Percentiles rank a stretch among this genome's conserved stretches.
These are phyloP conservation scores for Xestobium rufovillosum DNA, from an alignment of 2,888 invertebrate species.

Conservation along the genomic window DNA sequence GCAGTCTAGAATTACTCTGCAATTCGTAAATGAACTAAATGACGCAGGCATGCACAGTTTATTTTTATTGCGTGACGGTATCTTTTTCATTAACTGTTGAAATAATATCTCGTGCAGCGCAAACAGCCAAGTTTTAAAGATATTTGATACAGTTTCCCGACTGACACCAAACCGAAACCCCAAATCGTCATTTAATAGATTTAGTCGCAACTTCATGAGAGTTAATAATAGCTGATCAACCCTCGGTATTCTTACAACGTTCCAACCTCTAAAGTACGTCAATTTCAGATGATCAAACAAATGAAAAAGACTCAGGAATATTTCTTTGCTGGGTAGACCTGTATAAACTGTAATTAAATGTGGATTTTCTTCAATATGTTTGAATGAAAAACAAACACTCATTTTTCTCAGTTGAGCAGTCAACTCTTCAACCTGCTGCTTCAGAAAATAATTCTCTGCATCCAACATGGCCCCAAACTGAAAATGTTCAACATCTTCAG, in stretches of 20 bases:
- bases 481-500: no score
- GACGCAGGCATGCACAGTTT: slow-evolving; percentile 20
- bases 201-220: slow-evolving; percentile 22
- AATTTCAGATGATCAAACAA: slow-evolving; percentile 9
- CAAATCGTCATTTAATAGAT: slow-evolving; percentile 21
- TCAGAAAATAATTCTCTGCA: slow-evolving; percentile 4
- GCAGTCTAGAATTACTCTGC: slow-evolving; percentile 16
- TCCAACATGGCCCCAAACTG: background rate
- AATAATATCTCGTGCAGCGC: slow-evolving; percentile 22
- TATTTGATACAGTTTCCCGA: slow-evolving; percentile 17
- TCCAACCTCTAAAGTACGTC: slow-evolving; percentile 18
- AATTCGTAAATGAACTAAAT: slow-evolving; percentile 20
- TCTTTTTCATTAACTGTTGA: slow-evolving; percentile 21
- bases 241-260: slow-evolving; percentile 14
- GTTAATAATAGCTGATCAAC: slow-evolving; percentile 20
- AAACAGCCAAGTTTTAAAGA: slow-evolving; percentile 23
- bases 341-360: slow-evolving; percentile 18
- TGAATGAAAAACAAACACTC: no score
- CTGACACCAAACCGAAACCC: slow-evolving; percentile 19
- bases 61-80: slow-evolving; percentile 21
- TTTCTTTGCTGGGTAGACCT: slow-evolving; percentile 16
- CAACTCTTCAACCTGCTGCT: background rate
- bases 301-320: slow-evolving; percentile 14
- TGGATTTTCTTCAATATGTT: no score
- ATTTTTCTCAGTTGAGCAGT: no score